Evolutionary conservation across 2,888 invertebrate species (phyloP), one percentile per base, ranked within the genome.

Genomic region (Anthophora plumipes): DNA sequence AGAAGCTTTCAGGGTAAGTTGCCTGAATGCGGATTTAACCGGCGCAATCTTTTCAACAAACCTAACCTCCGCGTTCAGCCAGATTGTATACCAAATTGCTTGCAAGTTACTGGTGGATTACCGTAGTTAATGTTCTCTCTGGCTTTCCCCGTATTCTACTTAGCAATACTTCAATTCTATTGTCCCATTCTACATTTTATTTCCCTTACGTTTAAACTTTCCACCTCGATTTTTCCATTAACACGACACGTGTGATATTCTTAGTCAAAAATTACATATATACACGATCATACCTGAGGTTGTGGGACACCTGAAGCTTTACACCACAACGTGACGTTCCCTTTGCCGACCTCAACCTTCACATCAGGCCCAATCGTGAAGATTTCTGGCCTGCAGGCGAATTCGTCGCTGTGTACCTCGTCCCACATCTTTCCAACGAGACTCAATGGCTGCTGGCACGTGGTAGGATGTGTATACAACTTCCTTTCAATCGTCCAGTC

Each of bases 331-430:
- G 97, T 97, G 11, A 96, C 95, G 85, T 95, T 95, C 55, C 95
- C 95, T 14, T 94, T 94, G 14, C 93, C 94, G 0, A 96, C 95
- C 82, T 96, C 95, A 1, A 96, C 90, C 8, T 95, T 95, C 14
- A 95, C 95, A 0, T 94, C 93, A 0, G 95, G 90, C 0, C 91
- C 91, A 8, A 92, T 88, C 4, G 73, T 43, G 11, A 87, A 48
- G 82, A 98, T 97, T 88, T 95, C 95, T 0, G 98, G 98, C 68
- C 95, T 94, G 92, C 98, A 98, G 17, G 98, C 98, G 91, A 98
- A 98, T 84, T 97, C 96, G 68, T 96, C 95, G 22, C 95, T 94
- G 84, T 94, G 94, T 48, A 96, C 93, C 55, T 96, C 96, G 82
- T 95, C 95, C 98, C 98, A 98, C 54, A 95, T 94, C 86, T 96